phyloP scores from a whole-genome alignment of 2,888 invertebrate genomes.

The Tuberolachnus salignus region DNA sequence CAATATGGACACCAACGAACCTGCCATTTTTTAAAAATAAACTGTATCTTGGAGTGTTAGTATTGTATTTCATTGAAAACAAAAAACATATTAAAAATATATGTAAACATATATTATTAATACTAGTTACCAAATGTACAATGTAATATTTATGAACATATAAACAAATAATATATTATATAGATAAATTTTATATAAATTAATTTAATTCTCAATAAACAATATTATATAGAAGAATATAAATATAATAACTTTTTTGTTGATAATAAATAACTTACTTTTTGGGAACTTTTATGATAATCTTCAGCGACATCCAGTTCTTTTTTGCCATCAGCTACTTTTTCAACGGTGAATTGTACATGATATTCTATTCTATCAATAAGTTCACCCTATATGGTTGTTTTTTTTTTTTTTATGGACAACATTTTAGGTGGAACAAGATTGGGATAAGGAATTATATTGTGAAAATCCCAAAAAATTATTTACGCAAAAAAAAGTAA shows the following conservation, averaged over 20 bases:
- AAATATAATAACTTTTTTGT: not conserved
- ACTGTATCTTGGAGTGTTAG: conserved; percentile 5
- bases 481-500: conserved; percentile 32
- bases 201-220: conserved; percentile 29
- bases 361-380: conserved; percentile 93
- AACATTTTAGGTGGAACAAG: conserved; percentile 35
- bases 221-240: conserved; percentile 56
- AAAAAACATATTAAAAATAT: conserved; percentile 59
- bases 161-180: not conserved
- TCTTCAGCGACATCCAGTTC: conserved; percentile 80
- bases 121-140: not conserved
- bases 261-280: conserved; percentile 70
- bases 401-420: conserved; percentile 35
- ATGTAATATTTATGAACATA: too few species aligned
- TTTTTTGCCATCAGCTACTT: conserved; percentile 79
- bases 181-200: not conserved
- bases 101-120: not conserved
- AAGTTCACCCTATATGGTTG: conserved; percentile 79
- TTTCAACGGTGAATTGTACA: conserved; percentile 84
- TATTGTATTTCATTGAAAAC: conserved; percentile 12
- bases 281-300: conserved; percentile 86
- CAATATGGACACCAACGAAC: conserved; percentile 10
- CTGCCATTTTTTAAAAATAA: conserved; percentile 27
- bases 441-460: conserved; percentile 45
- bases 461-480: conserved; percentile 51